Evolutionary conservation across 1,140 invertebrate species (phyloP).

Genomic region (Zaprionus inermis): DNA sequence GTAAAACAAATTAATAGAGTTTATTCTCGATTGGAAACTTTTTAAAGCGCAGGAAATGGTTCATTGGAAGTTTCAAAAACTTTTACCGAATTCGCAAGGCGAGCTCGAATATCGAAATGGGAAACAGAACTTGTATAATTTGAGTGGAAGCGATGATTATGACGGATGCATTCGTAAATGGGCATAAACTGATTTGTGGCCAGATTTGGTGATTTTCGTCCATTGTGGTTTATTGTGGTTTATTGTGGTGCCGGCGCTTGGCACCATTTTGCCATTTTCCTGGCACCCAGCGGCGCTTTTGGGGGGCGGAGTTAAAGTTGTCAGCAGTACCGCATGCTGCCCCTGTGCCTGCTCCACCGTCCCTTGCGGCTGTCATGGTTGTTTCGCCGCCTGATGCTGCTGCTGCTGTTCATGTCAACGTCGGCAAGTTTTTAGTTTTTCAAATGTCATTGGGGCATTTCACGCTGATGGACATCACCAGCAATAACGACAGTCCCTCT

Average conservation of each 20-base stretch:
- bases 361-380: constrained; percentile 36
- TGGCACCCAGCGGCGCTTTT: constrained; percentile 11
- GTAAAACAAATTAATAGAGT: constrained; percentile 1
- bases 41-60: constrained; percentile 11
- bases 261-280: constrained; percentile 20
- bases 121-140: constrained; percentile 28
- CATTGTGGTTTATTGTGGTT: constrained; percentile 56
- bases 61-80: background rate
- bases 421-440: constrained; percentile 74
- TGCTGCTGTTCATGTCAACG: constrained; percentile 57
- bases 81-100: background rate
- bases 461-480: constrained; percentile 72
- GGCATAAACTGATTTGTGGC: constrained; percentile 56
- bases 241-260: constrained; percentile 7
- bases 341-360: constrained; percentile 30
- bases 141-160: constrained; percentile 50
- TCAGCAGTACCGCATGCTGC: background rate
- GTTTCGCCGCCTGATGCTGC: constrained; percentile 34
- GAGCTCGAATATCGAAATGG: background rate
- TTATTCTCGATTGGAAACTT: background rate
- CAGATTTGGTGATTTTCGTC: constrained; percentile 57
- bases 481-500: constrained; percentile 24
- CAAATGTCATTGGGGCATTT: constrained; percentile 77
- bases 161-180: constrained; percentile 60
- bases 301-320: constrained; percentile 10